These are phyloP conservation scores for Alligator sinensis DNA, from an alignment of 2,113 vertebrate species.

Conservation along the genomic window DNA sequence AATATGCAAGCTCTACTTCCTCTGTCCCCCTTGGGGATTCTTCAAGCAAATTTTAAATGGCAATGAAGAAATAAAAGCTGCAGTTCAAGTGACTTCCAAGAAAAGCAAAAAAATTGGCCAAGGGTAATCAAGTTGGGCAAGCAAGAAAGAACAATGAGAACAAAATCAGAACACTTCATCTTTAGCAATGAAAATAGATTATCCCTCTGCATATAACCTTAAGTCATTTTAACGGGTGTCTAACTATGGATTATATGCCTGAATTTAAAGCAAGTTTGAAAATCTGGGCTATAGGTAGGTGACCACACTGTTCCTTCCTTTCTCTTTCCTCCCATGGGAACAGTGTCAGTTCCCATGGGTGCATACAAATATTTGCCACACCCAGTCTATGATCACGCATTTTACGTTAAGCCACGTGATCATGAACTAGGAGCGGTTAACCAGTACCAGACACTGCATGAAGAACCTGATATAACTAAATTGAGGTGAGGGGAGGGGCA, in stretches of 20 bases:
- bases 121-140: rapidly evolving
- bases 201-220: not conserved
- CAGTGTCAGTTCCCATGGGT: too few species aligned
- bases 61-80: not conserved
- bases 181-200: not conserved
- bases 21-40: not conserved
- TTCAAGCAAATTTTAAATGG: not conserved
- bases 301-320: not conserved
- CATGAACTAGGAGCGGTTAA: too few species aligned
- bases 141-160: not conserved
- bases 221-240: not conserved
- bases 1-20: not conserved
- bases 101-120: not conserved
- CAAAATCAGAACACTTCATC: not conserved
- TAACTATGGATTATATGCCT: not conserved
- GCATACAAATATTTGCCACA: too few species aligned
- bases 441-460: too few species aligned
- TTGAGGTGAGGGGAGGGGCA: too few species aligned
- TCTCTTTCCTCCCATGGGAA: too few species aligned
- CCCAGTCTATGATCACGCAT: too few species aligned
- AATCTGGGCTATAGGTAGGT: not conserved
- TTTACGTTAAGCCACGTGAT: too few species aligned
- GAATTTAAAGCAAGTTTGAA: not conserved
- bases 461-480: too few species aligned
- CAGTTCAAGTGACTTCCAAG: not conserved